phyloP scores from a whole-genome alignment of 2,113 vertebrate genomes.

The Bombycilla garrulus region DNA sequence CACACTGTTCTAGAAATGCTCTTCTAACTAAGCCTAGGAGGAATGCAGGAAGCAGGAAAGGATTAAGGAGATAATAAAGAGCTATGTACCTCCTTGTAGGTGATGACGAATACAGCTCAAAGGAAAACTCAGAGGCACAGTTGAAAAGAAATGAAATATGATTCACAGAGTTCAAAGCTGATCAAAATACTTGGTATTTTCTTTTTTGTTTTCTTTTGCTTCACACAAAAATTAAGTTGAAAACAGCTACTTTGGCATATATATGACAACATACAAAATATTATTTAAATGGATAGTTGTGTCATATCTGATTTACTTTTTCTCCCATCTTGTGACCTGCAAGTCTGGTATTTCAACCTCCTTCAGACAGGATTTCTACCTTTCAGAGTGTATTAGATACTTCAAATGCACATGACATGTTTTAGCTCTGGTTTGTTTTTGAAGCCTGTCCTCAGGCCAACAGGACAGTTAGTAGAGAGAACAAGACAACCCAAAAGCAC shows the following conservation, averaged over 20 bases:
- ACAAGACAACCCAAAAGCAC: not conserved
- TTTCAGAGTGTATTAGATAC: conserved; percentile 20
- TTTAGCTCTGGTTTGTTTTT: not conserved
- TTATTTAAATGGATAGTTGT: not conserved
- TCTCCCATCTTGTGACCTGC: not conserved
- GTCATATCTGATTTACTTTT: not conserved
- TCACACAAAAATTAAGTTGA: not conserved
- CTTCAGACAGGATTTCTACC: not conserved
- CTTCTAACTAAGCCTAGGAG: not conserved
- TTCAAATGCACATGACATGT: not conserved
- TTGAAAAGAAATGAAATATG: not conserved
- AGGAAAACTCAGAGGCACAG: not conserved
- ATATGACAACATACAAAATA: not conserved
- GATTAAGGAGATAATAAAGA: conserved; percentile 25
- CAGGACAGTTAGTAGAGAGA: not conserved
- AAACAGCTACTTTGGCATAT: not conserved
- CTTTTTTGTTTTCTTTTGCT: not conserved
- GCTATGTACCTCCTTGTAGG: not conserved
- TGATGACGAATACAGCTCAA: not conserved
- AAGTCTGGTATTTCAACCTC: conserved; percentile 48
- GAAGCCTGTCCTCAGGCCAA: conserved; percentile 24
- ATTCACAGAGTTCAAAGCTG: not conserved
- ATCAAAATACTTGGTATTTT: not conserved
- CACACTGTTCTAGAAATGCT: not conserved
- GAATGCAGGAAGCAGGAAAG: conserved; percentile 57